These are phyloP conservation scores for Trichonephila inaurata DNA, from an alignment of 1,140 invertebrate species.

Conservation along the genomic window DNA sequence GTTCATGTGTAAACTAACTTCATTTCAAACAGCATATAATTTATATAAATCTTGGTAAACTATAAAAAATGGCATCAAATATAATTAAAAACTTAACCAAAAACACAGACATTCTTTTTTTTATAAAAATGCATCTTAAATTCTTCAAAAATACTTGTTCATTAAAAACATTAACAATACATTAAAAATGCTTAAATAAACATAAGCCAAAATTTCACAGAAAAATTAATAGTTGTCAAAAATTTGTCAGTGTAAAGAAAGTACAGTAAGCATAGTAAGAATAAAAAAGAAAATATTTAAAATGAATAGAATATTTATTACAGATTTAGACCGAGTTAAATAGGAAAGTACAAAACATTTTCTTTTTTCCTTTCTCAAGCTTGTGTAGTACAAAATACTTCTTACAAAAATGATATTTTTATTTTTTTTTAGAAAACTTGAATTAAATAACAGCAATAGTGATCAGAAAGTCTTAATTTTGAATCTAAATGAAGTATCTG, in stretches of 20 bases:
- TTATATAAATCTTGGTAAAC: constrained; percentile 2
- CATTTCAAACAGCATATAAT: not conserved
- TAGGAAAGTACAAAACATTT: constrained; percentile 47
- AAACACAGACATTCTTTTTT: not conserved
- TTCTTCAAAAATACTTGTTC: constrained; percentile 6
- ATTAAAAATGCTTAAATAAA: not conserved
- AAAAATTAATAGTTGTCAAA: not conserved
- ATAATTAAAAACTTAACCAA: constrained; percentile 45
- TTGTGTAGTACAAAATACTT: constrained; percentile 31
- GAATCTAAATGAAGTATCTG: constrained; percentile 1
- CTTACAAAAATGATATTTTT: not conserved
- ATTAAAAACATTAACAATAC: constrained; percentile 17
- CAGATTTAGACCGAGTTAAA: not conserved
- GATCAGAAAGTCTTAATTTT: not conserved
- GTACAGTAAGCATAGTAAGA: not conserved
- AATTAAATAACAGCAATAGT: constrained; percentile 28
- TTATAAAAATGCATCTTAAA: constrained; percentile 43
- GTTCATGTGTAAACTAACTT: constrained; percentile 30
- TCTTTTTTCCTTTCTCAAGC: not conserved
- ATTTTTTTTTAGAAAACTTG: constrained; percentile 31
- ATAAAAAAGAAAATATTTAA: not conserved
- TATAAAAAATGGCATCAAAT: constrained; percentile 12
- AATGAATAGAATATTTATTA: not conserved
- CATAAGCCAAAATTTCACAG: not conserved
- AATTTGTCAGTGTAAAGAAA: not conserved